phyloP scores from a whole-genome alignment of 2,113 vertebrate species.

The Lucifuga dentata region DNA sequence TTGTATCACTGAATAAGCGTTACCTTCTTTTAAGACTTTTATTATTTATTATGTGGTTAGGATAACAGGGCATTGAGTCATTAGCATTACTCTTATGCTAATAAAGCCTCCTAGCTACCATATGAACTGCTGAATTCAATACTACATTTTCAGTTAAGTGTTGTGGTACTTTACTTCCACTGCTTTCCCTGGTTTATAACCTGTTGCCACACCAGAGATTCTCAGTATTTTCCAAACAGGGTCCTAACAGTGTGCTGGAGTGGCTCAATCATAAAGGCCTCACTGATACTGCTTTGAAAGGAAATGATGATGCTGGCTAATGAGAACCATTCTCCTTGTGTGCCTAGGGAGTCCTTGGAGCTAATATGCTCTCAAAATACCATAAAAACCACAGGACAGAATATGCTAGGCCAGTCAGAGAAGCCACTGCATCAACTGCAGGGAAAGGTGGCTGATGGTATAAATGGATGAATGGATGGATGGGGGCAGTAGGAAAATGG shows the following conservation, averaged over 20 bases:
- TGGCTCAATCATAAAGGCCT: conserved; percentile 66
- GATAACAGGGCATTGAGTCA: conserved; percentile 34
- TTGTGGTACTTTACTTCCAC: conserved; percentile 33
- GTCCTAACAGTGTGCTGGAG: conserved; percentile 62
- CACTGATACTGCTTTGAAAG: conserved; percentile 62
- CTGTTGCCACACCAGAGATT: conserved; percentile 47
- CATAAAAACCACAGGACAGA: conserved; percentile 66
- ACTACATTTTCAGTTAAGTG: conserved; percentile 43
- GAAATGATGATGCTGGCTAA: conserved; percentile 75
- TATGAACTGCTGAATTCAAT: conserved; percentile 27
- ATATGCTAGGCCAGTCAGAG: conserved; percentile 37
- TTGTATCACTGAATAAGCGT: conserved; percentile 38
- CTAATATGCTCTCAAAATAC: conserved; percentile 67
- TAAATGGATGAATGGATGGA: conserved; percentile 39
- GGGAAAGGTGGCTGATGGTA: conserved; percentile 25
- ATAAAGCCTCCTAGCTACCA: conserved; percentile 47
- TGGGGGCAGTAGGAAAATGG: neutral
- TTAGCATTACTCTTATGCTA: conserved; percentile 30
- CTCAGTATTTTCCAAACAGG: conserved; percentile 38
- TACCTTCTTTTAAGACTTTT: conserved; percentile 52
- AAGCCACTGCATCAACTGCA: conserved; percentile 20
- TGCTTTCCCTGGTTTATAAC: conserved; percentile 54
- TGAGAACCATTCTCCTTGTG: conserved; percentile 69
- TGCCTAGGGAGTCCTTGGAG: conserved; percentile 66
- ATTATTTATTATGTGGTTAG: conserved; percentile 27